Evolutionary conservation across 23 tunicate genomes (phyloP), one percentile per base, ranked within the genome.

Genomic region (Ciona savignyi): DNA sequence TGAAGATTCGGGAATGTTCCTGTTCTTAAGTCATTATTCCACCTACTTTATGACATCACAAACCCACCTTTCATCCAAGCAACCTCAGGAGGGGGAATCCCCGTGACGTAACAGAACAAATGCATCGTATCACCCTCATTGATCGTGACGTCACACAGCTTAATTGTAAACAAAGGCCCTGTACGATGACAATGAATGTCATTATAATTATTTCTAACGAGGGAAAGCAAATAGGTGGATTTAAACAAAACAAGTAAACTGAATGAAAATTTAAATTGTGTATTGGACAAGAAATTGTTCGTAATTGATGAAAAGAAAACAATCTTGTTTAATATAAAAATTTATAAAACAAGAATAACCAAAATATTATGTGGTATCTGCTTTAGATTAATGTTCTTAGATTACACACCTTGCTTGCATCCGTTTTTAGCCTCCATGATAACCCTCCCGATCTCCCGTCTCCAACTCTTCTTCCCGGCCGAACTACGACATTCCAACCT

Each of bases 11-110:
- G n/a, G n/a, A n/a, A n/a, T n/a, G n/a, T n/a, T n/a, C n/a, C n/a
- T n/a, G n/a, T 11, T 11, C 61, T 15, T 49, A 49, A 49, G 20
- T 11, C 15, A 49, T 49, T 15, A n/a, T n/a, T 4, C 4, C 67
- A 63, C 4, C 26, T 4, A 9, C 6, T 9, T 63, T n/a, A n/a
- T 63, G 67, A 63, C 22, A 4, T n/a, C 28, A 63, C 24, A 63
- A 63, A 63, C 26, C 34, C 4, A 77, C 81, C 83, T 78, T 70
- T 78, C 29, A 34, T 25, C 83, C 83, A 78, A 11, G 9, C 23
- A 2, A 78, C 68, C 22, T 65, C 62, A 2, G 75, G 24, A 3
- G 23, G 27, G 2, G 83, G 83, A 15, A 25, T 66, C 32, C 51
- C 73, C 23, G 75, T 61, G 60, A 78, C 51, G 75, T 78, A 70